Conservation (phyloP, 1,140 invertebrate species). For the Caenorhabditis inopinata region DNA sequence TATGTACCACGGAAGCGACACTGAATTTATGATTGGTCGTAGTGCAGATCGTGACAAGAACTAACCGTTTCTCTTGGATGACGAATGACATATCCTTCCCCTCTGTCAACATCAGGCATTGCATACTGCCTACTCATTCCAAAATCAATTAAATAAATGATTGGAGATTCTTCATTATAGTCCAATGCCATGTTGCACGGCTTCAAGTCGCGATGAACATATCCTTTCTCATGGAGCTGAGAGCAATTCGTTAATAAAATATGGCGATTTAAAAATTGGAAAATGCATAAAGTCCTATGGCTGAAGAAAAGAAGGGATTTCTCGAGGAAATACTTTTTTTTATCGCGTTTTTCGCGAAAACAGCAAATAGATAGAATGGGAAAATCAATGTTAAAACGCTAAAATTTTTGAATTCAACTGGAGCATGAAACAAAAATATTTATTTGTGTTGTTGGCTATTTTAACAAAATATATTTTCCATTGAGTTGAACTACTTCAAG, state of each 20-base stretch:
- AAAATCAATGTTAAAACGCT: too few relatives aligned
- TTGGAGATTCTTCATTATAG: not conserved
- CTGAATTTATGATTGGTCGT: conserved; percentile 22
- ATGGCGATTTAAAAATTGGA: too few relatives aligned
- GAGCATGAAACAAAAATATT: too few relatives aligned
- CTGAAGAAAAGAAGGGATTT: too few relatives aligned
- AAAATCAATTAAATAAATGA: conserved; percentile 4
- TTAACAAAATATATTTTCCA: too few relatives aligned
- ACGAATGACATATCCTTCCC: not conserved
- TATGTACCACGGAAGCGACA: conserved; percentile 35
- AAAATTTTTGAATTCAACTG: too few relatives aligned
- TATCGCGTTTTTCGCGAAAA: too few relatives aligned
- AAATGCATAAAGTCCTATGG: too few relatives aligned
- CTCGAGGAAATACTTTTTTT: too few relatives aligned
- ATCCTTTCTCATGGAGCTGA: not conserved
- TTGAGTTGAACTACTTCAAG: too few relatives aligned
- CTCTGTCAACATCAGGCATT: not conserved
- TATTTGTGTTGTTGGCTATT: too few relatives aligned
- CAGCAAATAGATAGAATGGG: too few relatives aligned
- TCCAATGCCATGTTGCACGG: conserved; percentile 1
- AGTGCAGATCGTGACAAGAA: not conserved
- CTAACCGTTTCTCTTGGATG: not conserved
- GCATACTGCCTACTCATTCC: not conserved
- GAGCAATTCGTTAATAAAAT: not conserved
- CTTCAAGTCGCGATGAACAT: conserved; percentile 2